Percentiles rank a stretch among this genome's conserved stretches.
phyloP scores from a whole-genome alignment of 2,113 vertebrate species.

The Charadrius vociferus region DNA sequence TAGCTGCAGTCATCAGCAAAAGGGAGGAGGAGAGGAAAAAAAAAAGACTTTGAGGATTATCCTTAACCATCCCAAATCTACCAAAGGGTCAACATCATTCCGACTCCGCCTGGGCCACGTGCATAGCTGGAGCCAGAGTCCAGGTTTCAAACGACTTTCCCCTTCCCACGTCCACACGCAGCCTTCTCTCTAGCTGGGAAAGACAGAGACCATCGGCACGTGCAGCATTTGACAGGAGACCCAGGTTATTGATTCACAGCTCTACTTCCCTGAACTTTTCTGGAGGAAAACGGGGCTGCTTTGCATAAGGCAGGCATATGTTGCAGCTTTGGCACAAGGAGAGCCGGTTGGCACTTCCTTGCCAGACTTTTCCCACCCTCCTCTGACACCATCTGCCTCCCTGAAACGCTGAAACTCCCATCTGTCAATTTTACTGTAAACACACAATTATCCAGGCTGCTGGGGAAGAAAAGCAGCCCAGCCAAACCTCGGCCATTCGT shows the following conservation, averaged over 20 bases:
- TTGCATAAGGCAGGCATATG: slow-evolving; percentile 73
- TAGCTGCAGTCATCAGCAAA: background rate
- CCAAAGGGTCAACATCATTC: background rate
- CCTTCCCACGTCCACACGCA: background rate
- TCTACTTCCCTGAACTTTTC: slow-evolving; percentile 44
- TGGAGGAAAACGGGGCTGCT: slow-evolving; percentile 20
- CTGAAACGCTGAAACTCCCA: slow-evolving; percentile 54
- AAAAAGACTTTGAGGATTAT: background rate
- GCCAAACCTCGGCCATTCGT: background rate
- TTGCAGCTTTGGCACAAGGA: slow-evolving; percentile 59
- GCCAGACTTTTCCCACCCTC: slow-evolving; percentile 70
- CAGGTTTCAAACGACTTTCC: background rate
- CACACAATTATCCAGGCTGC: slow-evolving; percentile 61
- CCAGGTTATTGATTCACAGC: slow-evolving; percentile 55
- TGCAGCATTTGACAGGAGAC: slow-evolving; percentile 40
- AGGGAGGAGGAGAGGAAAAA: background rate
- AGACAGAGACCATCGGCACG: background rate
- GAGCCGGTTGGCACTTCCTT: slow-evolving; percentile 54
- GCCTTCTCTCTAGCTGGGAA: background rate
- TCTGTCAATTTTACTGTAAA: slow-evolving; percentile 71
- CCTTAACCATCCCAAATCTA: background rate
- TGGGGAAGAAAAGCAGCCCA: background rate
- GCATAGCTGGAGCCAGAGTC: background rate
- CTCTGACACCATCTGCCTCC: slow-evolving; percentile 70
- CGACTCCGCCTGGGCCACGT: accelerated